Evolutionary conservation across 1,140 invertebrate species (phyloP).

Genomic region (Asobara japonica): DNA sequence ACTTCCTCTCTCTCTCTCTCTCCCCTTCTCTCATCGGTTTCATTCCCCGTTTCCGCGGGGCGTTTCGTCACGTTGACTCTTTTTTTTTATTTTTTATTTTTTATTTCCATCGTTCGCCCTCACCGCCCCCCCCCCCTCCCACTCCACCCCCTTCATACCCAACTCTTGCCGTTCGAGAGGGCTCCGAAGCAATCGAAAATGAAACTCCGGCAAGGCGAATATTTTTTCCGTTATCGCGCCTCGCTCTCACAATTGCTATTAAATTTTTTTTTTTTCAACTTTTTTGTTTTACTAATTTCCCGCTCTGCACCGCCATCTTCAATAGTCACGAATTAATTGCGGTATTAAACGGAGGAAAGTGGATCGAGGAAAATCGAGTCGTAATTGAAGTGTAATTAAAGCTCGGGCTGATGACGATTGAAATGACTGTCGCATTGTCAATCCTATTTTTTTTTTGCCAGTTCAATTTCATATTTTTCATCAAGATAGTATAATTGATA

Average conservation of each 20-base stretch:
- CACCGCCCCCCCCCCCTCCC: background rate
- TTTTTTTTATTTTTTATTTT: constrained; percentile 15
- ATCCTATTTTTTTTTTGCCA: background rate
- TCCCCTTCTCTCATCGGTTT: constrained; percentile 35
- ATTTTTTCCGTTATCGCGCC: constrained; percentile 27
- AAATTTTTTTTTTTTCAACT: constrained; percentile 25
- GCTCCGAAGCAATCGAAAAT: constrained; percentile 35
- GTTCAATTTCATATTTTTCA: background rate
- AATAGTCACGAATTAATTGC: constrained; percentile 17
- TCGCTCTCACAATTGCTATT: constrained; percentile 33
- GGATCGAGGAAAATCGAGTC: background rate
- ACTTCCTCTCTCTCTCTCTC: background rate
- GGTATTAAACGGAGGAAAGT: background rate
- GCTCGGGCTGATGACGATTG: background rate
- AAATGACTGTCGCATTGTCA: background rate
- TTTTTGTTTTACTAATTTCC: background rate
- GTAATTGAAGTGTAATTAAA: constrained; percentile 28
- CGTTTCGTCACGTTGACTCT: constrained; percentile 24
- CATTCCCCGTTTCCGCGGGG: constrained; percentile 33
- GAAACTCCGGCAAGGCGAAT: constrained; percentile 32
- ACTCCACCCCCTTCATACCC: background rate
- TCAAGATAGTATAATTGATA: too few species aligned
- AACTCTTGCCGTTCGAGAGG: constrained; percentile 20
- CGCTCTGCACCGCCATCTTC: background rate
- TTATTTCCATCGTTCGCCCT: constrained; percentile 9